Evolutionary conservation across 2,113 vertebrate species (phyloP).

Genomic region (Passer domesticus): DNA sequence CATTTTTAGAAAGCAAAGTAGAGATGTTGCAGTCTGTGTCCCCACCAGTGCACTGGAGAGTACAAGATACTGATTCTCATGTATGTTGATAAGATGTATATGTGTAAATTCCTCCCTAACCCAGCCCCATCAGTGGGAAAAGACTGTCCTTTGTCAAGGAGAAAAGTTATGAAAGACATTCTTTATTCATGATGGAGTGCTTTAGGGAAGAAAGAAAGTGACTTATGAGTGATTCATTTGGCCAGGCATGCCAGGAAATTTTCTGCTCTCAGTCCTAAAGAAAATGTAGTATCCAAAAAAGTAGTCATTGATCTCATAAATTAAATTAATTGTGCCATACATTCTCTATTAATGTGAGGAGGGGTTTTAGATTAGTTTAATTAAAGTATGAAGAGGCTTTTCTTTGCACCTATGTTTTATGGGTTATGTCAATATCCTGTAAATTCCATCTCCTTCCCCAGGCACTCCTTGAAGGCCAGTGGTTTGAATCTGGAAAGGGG

Average conservation of each 20-base stretch:
- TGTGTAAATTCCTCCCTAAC: neutral
- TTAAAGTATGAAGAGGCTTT: neutral
- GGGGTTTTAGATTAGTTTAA: neutral
- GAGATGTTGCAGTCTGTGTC: neutral
- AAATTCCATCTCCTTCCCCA: neutral
- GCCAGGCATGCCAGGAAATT: conserved; percentile 34
- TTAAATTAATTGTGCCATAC: neutral
- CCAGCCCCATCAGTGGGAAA: neutral
- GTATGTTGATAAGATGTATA: neutral
- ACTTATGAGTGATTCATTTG: conserved; percentile 34
- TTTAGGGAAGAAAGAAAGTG: conserved; percentile 41
- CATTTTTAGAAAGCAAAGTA: neutral
- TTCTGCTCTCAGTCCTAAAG: conserved; percentile 24
- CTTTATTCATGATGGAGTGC: conserved; percentile 42
- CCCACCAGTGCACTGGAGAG: neutral
- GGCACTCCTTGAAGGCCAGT: neutral
- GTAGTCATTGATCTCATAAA: neutral
- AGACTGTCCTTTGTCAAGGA: conserved; percentile 44
- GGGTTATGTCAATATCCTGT: neutral
- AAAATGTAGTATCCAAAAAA: neutral
- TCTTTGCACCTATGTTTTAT: neutral
- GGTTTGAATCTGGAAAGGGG: neutral
- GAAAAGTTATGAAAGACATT: conserved; percentile 59
- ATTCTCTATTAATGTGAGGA: neutral
- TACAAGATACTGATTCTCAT: conserved; percentile 8